These are phyloP conservation scores for Dicrurus megarhynchus DNA, from an alignment of 2,113 vertebrate species.

Conservation along the genomic window DNA sequence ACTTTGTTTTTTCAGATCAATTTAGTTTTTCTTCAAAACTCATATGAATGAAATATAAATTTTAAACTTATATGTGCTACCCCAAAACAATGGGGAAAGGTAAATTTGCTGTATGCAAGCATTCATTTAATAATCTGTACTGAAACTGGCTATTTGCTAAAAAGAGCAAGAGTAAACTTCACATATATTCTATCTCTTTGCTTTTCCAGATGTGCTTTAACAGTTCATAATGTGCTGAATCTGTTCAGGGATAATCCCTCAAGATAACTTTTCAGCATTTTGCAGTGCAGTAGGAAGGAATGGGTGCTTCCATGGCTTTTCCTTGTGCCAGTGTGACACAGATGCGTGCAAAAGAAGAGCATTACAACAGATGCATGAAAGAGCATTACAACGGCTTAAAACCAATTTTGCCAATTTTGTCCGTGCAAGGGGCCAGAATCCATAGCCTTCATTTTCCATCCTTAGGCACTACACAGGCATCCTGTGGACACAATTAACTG, in stretches of 20 bases:
- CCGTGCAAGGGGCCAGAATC: not conserved
- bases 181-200: not conserved
- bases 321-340: not conserved
- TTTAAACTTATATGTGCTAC: not conserved
- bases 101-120: not conserved
- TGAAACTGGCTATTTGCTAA: not conserved
- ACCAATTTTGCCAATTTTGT: not conserved
- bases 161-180: not conserved
- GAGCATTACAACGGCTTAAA: not conserved
- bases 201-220: slow-evolving; percentile 9
- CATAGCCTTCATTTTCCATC: not conserved
- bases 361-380: not conserved
- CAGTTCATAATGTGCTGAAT: slow-evolving; percentile 13
- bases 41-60: not conserved
- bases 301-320: not conserved
- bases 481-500: not conserved
- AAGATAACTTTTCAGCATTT: not conserved
- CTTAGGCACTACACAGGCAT: not conserved
- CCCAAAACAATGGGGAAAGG: not conserved
- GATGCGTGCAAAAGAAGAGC: not conserved
- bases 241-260: not conserved
- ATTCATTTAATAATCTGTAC: not conserved
- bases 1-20: not conserved
- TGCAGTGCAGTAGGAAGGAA: not conserved
- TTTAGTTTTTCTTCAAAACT: not conserved